A percentile compares a stretch with the other conserved stretches of the same genome.
Evolutionary conservation across 1,140 invertebrate species (phyloP).

Genomic region (Calycopis cecrops): DNA sequence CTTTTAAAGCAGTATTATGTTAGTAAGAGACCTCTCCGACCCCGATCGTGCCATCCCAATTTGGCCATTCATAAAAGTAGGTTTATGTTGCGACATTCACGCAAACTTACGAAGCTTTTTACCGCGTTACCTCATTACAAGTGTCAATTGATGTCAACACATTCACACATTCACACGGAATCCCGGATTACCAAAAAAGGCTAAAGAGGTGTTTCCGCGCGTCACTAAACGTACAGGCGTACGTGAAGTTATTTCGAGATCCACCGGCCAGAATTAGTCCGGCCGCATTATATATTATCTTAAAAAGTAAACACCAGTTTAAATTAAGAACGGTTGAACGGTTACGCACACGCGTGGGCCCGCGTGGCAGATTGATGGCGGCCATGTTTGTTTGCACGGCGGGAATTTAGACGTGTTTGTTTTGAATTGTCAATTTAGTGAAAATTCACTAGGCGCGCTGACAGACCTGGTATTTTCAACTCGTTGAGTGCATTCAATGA

Average conservation of each 20-base stretch:
- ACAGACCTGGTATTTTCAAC: conserved; percentile 49
- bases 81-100: too few relatives aligned
- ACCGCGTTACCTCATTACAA: too few relatives aligned
- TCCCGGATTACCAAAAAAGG: conserved; percentile 30
- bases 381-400: conserved; percentile 40
- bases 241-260: conserved; percentile 51
- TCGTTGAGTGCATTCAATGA: conserved; percentile 32
- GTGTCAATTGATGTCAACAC: too few relatives aligned
- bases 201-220: conserved; percentile 27
- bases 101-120: too few relatives aligned
- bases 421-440: conserved; percentile 54
- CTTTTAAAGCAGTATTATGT: too few relatives aligned
- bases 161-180: background rate
- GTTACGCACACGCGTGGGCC: conserved; percentile 56
- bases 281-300: conserved; percentile 45
- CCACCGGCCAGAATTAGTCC: conserved; percentile 48
- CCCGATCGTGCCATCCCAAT: too few relatives aligned
- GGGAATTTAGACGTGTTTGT: conserved; percentile 51
- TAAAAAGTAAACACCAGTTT: conserved; percentile 53
- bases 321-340: conserved; percentile 51
- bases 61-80: too few relatives aligned
- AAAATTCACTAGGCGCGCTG: conserved; percentile 58
- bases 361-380: conserved; percentile 46
- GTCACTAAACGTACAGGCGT: conserved; percentile 25
- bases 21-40: too few relatives aligned